phyloP scores from a whole-genome alignment of 2,888 invertebrate species.

The Invenusta paracnida region DNA sequence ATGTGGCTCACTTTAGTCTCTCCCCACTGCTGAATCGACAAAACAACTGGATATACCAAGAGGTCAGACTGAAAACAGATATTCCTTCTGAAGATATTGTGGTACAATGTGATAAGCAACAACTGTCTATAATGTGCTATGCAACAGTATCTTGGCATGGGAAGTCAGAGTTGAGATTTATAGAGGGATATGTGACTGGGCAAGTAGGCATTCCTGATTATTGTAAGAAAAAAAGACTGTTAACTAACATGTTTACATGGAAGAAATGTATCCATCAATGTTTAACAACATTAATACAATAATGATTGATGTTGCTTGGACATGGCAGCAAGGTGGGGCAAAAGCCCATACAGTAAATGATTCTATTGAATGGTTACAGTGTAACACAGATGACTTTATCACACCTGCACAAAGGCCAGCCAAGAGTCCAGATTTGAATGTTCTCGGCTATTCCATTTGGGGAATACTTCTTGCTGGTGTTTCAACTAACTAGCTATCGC shows the following conservation, averaged over 20 bases:
- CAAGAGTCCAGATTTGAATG: slow-evolving; percentile 27
- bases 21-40: neutral
- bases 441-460: slow-evolving; percentile 25
- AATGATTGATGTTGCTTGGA: neutral
- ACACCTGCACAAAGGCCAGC: slow-evolving; percentile 29
- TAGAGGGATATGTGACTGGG: slow-evolving; percentile 11
- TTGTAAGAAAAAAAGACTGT: slow-evolving; percentile 15
- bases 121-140: neutral
- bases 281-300: slow-evolving; percentile 7
- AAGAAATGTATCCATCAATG: neutral
- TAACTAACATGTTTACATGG: neutral
- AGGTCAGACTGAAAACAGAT: neutral
- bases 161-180: neutral
- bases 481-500: neutral
- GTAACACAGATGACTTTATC: slow-evolving; percentile 7
- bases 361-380: neutral
- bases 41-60: neutral
- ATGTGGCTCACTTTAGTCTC: neutral
- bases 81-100: slow-evolving; percentile 12
- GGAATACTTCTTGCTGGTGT: neutral
- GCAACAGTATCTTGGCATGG: slow-evolving; percentile 7
- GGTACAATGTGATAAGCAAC: slow-evolving; percentile 1
- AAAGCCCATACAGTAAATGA: slow-evolving; percentile 31
- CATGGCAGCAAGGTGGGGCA: slow-evolving; percentile 27
- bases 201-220: neutral